These are phyloP conservation scores for Dendronephthya gigantea DNA, from an alignment of 64 coral and sea anemone genomes.

Conservation along the genomic window DNA sequence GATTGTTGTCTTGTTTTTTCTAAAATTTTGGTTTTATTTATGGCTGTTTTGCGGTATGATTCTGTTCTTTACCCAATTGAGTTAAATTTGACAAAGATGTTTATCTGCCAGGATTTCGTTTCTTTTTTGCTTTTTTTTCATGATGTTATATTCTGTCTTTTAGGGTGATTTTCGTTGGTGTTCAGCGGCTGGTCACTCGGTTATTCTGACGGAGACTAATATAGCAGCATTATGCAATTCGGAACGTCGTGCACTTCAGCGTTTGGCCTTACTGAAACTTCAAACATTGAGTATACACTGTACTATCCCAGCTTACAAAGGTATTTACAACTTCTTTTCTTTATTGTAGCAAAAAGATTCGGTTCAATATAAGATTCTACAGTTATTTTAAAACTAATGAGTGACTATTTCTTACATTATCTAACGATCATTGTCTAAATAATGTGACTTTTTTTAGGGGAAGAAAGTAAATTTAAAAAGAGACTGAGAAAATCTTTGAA, in stretches of 20 bases:
- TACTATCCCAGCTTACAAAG: not conserved
- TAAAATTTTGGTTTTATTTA: too few relatives aligned
- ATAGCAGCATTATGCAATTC: not conserved
- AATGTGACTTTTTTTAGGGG: not conserved
- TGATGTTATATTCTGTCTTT: not conserved
- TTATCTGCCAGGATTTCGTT: not conserved
- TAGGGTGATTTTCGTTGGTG: constrained; percentile 14
- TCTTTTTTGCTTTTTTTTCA: not conserved
- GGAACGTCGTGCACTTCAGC: not conserved
- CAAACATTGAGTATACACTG: constrained; percentile 9
- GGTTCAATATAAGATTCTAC: too few relatives aligned
- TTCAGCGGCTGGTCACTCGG: not conserved
- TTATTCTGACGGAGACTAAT: not conserved
- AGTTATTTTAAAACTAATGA: too few relatives aligned
- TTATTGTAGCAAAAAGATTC: too few relatives aligned
- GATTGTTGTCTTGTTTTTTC: too few relatives aligned
- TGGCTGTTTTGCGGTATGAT: too few relatives aligned
- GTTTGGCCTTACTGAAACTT: not conserved
- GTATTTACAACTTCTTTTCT: too few relatives aligned
- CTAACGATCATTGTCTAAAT: too few relatives aligned
- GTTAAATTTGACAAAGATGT: not conserved
- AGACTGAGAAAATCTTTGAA: not conserved
- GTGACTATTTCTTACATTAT: too few relatives aligned
- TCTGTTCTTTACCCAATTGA: too few relatives aligned
- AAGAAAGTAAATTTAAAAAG: not conserved